Evolutionary conservation across 92 coral and sea anemone species (phyloP).

Genomic region (Umimayanthus kanabou): DNA sequence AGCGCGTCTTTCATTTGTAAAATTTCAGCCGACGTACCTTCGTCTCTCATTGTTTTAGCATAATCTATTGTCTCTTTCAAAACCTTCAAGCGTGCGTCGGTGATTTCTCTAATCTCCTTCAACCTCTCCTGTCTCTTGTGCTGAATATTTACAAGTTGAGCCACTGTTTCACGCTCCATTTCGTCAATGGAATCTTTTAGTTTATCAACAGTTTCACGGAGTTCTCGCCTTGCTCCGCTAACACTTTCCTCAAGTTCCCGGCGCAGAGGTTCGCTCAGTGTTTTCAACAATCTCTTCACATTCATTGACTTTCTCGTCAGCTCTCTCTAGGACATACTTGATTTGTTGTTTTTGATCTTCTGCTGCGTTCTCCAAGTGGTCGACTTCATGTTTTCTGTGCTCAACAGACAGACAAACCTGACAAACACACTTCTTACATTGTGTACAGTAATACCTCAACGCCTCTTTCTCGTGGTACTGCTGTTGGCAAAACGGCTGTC

Average conservation of each 20-base stretch:
- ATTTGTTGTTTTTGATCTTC: background rate
- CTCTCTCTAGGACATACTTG: background rate
- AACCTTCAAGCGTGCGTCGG: too few relatives aligned
- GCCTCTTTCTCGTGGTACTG: background rate
- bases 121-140: background rate
- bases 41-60: background rate
- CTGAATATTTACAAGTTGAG: background rate
- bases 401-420: background rate
- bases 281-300: background rate
- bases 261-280: background rate
- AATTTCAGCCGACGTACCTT: background rate
- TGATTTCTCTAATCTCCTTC: background rate
- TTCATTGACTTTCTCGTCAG: background rate
- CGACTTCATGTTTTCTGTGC: background rate
- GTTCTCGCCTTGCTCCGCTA: background rate
- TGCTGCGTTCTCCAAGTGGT: background rate
- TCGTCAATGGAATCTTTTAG: background rate
- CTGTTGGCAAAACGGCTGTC: background rate
- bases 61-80: background rate
- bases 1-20: background rate
- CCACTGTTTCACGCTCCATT: background rate
- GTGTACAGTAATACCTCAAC: background rate
- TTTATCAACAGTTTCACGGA: conserved; percentile 9
- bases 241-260: background rate
- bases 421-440: background rate